phyloP scores from a whole-genome alignment of 2,888 invertebrate genomes.

The Willowsia nigromaculata region DNA sequence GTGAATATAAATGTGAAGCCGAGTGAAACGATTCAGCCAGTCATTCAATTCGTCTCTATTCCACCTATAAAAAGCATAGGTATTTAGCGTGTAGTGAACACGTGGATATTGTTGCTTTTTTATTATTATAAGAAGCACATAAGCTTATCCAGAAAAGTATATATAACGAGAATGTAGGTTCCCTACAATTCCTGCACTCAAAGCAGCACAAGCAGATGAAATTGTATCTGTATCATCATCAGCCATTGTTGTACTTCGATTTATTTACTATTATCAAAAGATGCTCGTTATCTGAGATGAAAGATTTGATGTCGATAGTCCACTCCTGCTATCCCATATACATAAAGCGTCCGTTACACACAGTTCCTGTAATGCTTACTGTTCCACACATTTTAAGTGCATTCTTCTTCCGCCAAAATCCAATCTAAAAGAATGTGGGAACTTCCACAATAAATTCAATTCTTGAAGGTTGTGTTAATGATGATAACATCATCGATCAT shows the following conservation, averaged over 20 bases:
- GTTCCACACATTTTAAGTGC: neutral
- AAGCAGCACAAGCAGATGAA: neutral
- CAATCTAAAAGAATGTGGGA: neutral
- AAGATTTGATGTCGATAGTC: neutral
- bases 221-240: neutral
- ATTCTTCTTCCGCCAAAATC: neutral
- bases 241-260: neutral
- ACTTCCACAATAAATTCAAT: neutral
- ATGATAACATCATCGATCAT: slow-evolving; percentile 38
- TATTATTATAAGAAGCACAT: neutral
- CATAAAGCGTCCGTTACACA: neutral
- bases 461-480: slow-evolving; percentile 15
- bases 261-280: neutral
- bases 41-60: slow-evolving; percentile 3
- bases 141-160: neutral
- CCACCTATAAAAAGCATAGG: neutral
- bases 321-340: neutral
- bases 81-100: slow-evolving; percentile 23
- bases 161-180: neutral
- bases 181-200: neutral
- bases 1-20: neutral
- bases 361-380: neutral
- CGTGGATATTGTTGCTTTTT: slow-evolving; percentile 35
- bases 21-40: slow-evolving; percentile 5
- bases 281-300: neutral